Conservation (phyloP, 2,888 invertebrate genomes). For the Rhagophthalmus giganteus region DNA sequence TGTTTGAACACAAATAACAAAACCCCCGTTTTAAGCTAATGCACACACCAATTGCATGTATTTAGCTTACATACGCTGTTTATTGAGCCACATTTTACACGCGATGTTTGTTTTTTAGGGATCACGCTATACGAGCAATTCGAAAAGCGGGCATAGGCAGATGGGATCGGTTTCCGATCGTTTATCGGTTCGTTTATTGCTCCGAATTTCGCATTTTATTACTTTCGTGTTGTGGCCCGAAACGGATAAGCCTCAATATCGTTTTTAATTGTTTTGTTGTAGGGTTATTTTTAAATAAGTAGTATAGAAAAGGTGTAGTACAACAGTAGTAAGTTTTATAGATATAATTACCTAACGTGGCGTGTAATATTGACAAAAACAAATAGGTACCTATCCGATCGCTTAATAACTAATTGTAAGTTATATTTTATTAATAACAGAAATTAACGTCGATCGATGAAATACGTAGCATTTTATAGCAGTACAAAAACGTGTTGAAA, state of each 20-base stretch:
- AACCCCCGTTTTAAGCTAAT: conserved; percentile 34
- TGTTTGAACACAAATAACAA: conserved; percentile 24
- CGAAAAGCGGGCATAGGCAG: conserved; percentile 38
- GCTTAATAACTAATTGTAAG: no score
- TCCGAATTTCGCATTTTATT: conserved; percentile 25
- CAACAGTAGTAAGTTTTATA: no score
- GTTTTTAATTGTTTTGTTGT: conserved; percentile 11
- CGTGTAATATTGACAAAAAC: no score
- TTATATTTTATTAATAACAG: no score
- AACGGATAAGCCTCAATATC: conserved; percentile 4
- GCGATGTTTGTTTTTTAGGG: conserved; percentile 49
- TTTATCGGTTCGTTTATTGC: conserved; percentile 37
- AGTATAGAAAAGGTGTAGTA: no score
- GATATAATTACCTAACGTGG: no score
- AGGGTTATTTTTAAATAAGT: conserved; percentile 3
- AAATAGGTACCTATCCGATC: no score
- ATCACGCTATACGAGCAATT: conserved; percentile 36
- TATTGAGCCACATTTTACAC: conserved; percentile 48
- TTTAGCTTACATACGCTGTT: conserved; percentile 44
- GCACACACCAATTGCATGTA: conserved; percentile 44
- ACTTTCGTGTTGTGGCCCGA: conserved; percentile 10
- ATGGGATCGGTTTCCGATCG: conserved; percentile 39
- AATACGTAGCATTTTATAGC: no score
- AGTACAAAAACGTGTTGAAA: no score
- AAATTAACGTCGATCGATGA: no score